phyloP scores from a whole-genome alignment of 2,113 vertebrate species.

The Balaeniceps rex region DNA sequence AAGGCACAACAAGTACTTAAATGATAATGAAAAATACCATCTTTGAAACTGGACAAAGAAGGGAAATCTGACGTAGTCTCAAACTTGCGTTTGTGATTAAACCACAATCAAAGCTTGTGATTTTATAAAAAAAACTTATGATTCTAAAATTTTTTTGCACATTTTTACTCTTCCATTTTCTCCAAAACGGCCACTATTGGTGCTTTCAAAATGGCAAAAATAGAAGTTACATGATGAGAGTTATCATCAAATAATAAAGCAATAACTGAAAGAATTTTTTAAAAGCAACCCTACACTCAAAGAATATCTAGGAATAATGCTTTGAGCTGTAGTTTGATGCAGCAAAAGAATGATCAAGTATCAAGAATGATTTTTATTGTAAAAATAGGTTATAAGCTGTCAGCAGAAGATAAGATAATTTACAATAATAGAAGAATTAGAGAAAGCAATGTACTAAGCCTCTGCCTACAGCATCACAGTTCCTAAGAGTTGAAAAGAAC shows the following conservation, averaged over 20 bases:
- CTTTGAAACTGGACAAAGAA: background rate
- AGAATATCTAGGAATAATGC: background rate
- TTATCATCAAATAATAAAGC: background rate
- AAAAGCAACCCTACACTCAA: background rate
- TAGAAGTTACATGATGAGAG: background rate
- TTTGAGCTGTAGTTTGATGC: background rate
- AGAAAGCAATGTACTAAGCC: background rate
- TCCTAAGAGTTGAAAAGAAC: background rate
- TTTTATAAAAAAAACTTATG: background rate
- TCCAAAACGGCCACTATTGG: background rate
- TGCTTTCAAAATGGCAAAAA: background rate
- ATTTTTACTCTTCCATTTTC: background rate
- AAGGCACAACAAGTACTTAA: background rate
- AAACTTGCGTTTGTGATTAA: background rate
- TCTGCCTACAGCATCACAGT: background rate
- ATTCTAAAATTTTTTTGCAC: background rate
- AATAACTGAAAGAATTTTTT: background rate
- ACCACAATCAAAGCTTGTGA: background rate
- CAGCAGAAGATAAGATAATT: slow-evolving; percentile 4
- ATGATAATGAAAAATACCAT: background rate
- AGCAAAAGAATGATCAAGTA: background rate
- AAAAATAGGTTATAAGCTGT: background rate
- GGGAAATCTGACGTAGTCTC: background rate
- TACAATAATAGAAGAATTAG: background rate
- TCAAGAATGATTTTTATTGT: background rate